Evolutionary conservation across 2,888 invertebrate species (phyloP), one percentile per base, ranked within the genome.

Genomic region (Cremastinae sp.): DNA sequence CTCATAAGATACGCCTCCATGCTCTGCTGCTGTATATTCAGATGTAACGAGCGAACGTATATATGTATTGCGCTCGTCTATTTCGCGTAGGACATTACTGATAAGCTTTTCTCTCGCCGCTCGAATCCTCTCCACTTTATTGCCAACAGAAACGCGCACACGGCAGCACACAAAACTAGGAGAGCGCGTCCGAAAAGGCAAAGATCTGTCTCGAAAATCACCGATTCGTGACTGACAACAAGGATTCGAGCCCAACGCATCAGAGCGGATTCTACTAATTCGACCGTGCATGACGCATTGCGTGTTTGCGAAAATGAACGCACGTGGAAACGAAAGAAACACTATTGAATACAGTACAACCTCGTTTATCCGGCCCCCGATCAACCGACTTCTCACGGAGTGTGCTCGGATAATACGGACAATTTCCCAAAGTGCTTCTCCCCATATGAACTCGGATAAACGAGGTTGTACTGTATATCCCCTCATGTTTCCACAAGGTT

Each of bases 91-190:
- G 62, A 71, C 53, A 75, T 75, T 75, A 71, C 71, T 61, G 55
- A 75, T 71, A 75, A 75, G 70, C 75, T 51, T 18, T 71, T 71
- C 75, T 56, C 71, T 66, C 75, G 51, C 47, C 66, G 59, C 56
- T 43, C 43, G 66, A 16, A 20, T 35, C 49, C 56, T 66, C 66
- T 37, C 58, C 37, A 43, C 51, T 73, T 65, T 65, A 37, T 35
- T 20, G 28, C 49, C 43, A 35, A 62, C 61, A 45, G 12, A 53
- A 22, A 59, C 16, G n/a, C 22, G 28, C 28, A 28, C 28, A 5
- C 28, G 28, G 28, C 28, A 3, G 28, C 2, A 28, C 28, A 28
- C 28, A 5, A 28, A 28, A 5, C 28, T 5, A 28, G 28, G n/a
- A n/a, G n/a, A n/a, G 5, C 28, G 28, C 28, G 5, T 28, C 2